These are phyloP conservation scores for Reticulitermes lucifugus DNA, from an alignment of 2,888 invertebrate genomes.

Conservation along the genomic window DNA sequence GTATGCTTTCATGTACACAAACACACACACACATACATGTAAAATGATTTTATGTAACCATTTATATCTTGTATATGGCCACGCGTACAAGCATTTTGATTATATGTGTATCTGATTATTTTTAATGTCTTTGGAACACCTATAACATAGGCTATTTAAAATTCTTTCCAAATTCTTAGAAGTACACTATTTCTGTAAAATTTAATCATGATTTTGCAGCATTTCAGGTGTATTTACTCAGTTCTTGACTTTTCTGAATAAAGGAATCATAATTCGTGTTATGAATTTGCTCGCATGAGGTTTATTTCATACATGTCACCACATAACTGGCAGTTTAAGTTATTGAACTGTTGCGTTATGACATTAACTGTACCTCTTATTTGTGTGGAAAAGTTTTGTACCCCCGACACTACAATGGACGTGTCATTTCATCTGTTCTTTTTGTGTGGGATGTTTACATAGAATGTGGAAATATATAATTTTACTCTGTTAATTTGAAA, in stretches of 20 bases:
- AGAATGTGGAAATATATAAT: slow-evolving; percentile 16
- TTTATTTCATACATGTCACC: not conserved
- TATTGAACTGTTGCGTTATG: not conserved
- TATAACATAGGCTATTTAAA: not conserved
- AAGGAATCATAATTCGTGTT: not conserved
- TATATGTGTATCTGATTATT: not conserved
- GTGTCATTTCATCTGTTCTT: not conserved
- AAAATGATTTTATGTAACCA: not conserved
- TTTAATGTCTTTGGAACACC: not conserved
- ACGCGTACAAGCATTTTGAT: not conserved
- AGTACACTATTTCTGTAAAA: not conserved
- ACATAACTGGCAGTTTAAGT: not conserved
- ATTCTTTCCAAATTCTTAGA: not conserved
- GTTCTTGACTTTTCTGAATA: not conserved
- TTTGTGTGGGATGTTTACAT: slow-evolving; percentile 27
- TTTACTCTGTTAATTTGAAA: slow-evolving; percentile 14
- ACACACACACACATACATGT: not conserved
- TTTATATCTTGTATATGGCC: not conserved
- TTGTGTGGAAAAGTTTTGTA: not conserved
- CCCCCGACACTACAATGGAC: not conserved
- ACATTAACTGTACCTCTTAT: not conserved
- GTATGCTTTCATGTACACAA: no score
- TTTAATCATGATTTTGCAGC: not conserved
- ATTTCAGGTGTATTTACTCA: not conserved
- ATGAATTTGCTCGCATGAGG: not conserved